Evolutionary conservation across 2,797 vertebrate species (phyloP).

Genomic region (Novumbra hubbsi): DNA sequence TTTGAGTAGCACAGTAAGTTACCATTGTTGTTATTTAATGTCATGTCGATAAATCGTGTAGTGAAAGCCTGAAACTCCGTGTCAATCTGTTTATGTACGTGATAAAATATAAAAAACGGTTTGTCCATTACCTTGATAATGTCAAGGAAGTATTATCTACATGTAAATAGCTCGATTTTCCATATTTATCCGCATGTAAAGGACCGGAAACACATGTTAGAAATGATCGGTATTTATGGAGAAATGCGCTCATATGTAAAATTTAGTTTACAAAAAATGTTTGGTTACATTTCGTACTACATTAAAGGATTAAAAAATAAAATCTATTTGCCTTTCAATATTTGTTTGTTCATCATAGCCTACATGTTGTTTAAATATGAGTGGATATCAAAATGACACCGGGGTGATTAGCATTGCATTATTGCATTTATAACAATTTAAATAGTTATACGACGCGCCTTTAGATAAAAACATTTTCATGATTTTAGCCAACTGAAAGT

Average conservation of each 20-base stretch:
- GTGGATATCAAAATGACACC: slow-evolving; percentile 35
- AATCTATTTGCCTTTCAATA: slow-evolving; percentile 83
- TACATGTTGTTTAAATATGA: slow-evolving; percentile 47
- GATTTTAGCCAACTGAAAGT: too few relatives aligned
- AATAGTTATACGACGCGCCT: not conserved
- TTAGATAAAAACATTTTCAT: not conserved
- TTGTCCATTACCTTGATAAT: slow-evolving; percentile 95
- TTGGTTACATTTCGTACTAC: slow-evolving; percentile 99
- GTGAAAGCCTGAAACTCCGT: slow-evolving; percentile 99
- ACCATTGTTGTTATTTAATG: slow-evolving; percentile 97
- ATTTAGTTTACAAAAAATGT: slow-evolving; percentile 99
- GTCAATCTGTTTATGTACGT: slow-evolving; percentile 99
- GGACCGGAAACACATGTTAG: slow-evolving; percentile 97
- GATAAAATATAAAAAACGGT: slow-evolving; percentile 93
- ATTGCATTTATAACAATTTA: not conserved
- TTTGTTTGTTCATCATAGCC: slow-evolving; percentile 72
- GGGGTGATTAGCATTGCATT: slow-evolving; percentile 17
- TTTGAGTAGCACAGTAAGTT: slow-evolving; percentile 97
- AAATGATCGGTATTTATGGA: slow-evolving; percentile 99
- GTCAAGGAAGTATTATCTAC: slow-evolving; percentile 89
- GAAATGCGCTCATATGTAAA: slow-evolving; percentile 99
- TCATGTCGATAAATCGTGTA: slow-evolving; percentile 99
- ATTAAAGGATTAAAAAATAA: slow-evolving; percentile 98
- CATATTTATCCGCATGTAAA: slow-evolving; percentile 99
- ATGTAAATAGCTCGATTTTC: slow-evolving; percentile 96